Evolutionary conservation across 2,888 invertebrate genomes (phyloP).

Genomic region (Stenodera caucasica): DNA sequence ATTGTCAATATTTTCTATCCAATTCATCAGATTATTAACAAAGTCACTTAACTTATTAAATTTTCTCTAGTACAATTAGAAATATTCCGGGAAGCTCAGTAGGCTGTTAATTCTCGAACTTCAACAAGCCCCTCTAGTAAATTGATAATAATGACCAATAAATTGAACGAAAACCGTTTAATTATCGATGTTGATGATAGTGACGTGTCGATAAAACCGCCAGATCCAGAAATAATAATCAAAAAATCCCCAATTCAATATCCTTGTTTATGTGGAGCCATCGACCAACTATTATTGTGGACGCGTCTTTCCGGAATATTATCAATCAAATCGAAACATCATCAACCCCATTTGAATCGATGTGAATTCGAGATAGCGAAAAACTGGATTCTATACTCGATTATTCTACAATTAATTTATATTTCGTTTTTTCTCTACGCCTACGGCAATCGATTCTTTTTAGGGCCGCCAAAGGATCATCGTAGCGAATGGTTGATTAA

Average conservation of each 20-base stretch:
- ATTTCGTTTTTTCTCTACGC: neutral
- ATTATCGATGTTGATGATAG: too few relatives aligned
- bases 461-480: neutral
- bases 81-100: too few relatives aligned
- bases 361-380: neutral
- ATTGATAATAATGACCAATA: too few relatives aligned
- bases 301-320: neutral
- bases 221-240: neutral
- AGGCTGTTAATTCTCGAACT: too few relatives aligned
- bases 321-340: neutral
- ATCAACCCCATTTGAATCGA: neutral
- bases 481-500: neutral
- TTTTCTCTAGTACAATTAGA: too few relatives aligned
- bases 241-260: neutral
- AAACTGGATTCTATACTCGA: slow-evolving; percentile 4
- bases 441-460: neutral
- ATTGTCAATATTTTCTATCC: too few relatives aligned
- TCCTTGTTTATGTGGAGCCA: neutral
- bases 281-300: neutral
- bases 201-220: neutral
- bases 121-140: too few relatives aligned
- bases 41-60: too few relatives aligned
- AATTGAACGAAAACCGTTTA: too few relatives aligned
- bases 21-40: too few relatives aligned
- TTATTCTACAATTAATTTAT: neutral